Evolutionary conservation across 2,888 invertebrate genomes (phyloP).

Genomic region (Malthinus flaveolus): DNA sequence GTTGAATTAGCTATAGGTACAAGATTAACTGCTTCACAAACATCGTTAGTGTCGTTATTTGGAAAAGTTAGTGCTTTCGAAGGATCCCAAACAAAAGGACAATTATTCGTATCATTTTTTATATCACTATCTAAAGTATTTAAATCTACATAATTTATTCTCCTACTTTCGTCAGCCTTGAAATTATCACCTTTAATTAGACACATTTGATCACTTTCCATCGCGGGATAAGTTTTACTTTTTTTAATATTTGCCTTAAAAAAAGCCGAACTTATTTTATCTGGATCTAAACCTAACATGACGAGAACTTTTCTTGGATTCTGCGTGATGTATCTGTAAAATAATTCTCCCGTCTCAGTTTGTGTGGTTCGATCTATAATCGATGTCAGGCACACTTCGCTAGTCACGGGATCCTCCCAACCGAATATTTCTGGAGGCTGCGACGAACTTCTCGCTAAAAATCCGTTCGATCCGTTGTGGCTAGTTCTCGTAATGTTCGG

Average conservation of each 20-base stretch:
- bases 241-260: conserved; percentile 43
- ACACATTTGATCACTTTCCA: conserved; percentile 31
- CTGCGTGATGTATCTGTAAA: conserved; percentile 69
- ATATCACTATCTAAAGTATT: conserved; percentile 35
- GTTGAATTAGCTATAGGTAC: conserved; percentile 24
- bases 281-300: conserved; percentile 72
- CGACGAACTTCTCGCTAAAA: conserved; percentile 76
- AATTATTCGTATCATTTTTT: conserved; percentile 37
- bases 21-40: conserved; percentile 36
- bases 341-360: conserved; percentile 64
- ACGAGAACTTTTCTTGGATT: conserved; percentile 75
- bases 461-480: conserved; percentile 52
- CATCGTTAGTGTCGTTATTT: neutral
- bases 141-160: conserved; percentile 18
- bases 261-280: conserved; percentile 43
- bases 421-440: conserved; percentile 85
- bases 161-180: conserved; percentile 23
- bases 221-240: conserved; percentile 43
- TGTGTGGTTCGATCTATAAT: conserved; percentile 58
- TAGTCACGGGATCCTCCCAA: conserved; percentile 61
- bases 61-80: neutral
- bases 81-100: conserved; percentile 45
- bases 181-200: conserved; percentile 20
- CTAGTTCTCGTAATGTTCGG: conserved; percentile 64
- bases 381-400: conserved; percentile 37